These are phyloP conservation scores for Eupithecia pulchellata DNA, from an alignment of 2,888 invertebrate species.

Conservation along the genomic window DNA sequence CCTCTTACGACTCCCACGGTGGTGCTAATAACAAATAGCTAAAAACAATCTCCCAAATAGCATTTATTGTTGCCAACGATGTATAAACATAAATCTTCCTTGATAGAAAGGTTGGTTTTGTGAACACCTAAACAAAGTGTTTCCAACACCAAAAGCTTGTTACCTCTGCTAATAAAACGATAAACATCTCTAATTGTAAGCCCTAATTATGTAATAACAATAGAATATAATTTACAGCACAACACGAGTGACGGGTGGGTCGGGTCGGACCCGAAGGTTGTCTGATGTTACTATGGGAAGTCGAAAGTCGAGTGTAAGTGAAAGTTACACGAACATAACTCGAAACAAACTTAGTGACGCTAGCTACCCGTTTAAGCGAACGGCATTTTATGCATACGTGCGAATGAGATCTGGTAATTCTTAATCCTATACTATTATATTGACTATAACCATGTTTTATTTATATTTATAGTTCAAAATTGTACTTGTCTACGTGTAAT, in stretches of 20 bases:
- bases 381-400: too few relatives aligned
- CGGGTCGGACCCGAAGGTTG: constrained; percentile 35
- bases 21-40: too few relatives aligned
- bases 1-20: too few relatives aligned
- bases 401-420: too few relatives aligned
- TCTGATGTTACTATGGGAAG: constrained; percentile 20
- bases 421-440: too few relatives aligned
- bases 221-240: constrained; percentile 37
- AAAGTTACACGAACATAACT: constrained; percentile 7
- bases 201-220: constrained; percentile 37
- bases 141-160: neutral
- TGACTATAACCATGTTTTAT: too few relatives aligned
- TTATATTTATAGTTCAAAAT: too few relatives aligned
- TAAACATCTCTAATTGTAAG: constrained; percentile 36
- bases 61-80: neutral
- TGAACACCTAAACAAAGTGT: neutral
- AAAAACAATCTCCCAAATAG: neutral
- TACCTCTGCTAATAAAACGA: constrained; percentile 22
- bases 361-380: neutral
- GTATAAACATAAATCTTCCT: neutral
- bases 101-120: neutral
- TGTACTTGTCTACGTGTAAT: too few relatives aligned
- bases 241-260: constrained; percentile 43
- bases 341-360: neutral
- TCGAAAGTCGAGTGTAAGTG: constrained; percentile 14